Evolutionary conservation across 2,113 vertebrate species (phyloP), one percentile per base, ranked within the genome.

Genomic region (human (Homo sapiens)): DNA sequence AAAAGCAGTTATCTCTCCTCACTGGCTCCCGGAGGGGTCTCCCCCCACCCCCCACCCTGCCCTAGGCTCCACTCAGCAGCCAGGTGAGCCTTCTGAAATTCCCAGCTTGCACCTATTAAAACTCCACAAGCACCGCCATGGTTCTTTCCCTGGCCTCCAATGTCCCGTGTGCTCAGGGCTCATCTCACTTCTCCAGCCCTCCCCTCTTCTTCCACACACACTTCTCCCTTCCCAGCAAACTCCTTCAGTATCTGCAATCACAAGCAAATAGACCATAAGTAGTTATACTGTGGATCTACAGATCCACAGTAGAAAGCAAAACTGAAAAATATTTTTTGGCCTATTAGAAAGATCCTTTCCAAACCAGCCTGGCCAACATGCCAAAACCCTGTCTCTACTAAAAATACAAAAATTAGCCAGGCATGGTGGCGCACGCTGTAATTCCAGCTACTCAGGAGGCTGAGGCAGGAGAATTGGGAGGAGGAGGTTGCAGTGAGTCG

Each of bases 81-180:
- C 52, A 32, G 40, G 7, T 9, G 43, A 80, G 5, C 48, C 68
- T 92, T 68, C 70, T 45, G 27, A 57, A 97, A 22, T 2, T n/a
- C 38, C 50, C 35, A 8, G 35, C 35, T 25, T 17, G 25, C 16
- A 52, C 10, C 81, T 84, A 48, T 45, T 76, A 40, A 85, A 96
- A 22, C 32, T 38, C 45, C 12, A 35, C 22, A 45, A 11, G 22
- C 4, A 59, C 22, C 4, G 0, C 27, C 6, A 0, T 0, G 14
- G 11, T 68, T 57, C 40, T 38, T 22, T 32, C 48, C 64, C 10
- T 3, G 48, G 55, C 23, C 18, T 38, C 20, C 55, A 45, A 9
- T 0, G 14, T n/a, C 38, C 52, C 45, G 7, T 1, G 6, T 30
- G 45, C 23, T 87, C 20, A 68, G 68, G 57, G 17, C 14, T 23